A percentile compares a stretch with the other conserved stretches of the same genome.
These are phyloP conservation scores for Marasmarcha lunaedactyla DNA, from an alignment of 2,888 invertebrate species.

Conservation along the genomic window DNA sequence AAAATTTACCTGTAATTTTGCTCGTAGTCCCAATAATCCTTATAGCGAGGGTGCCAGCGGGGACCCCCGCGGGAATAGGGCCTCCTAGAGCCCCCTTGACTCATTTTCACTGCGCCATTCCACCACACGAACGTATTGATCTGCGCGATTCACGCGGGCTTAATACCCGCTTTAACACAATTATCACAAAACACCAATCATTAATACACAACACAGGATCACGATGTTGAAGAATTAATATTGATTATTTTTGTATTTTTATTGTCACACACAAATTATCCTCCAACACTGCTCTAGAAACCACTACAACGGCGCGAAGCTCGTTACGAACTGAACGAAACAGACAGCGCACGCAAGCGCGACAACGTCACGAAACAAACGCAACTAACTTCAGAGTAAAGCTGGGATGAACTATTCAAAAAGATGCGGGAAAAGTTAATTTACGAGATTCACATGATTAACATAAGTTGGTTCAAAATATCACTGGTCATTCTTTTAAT, in stretches of 20 bases:
- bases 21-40: constrained; percentile 66
- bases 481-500: too few relatives aligned
- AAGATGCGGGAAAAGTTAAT: constrained; percentile 39
- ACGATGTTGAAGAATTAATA: constrained; percentile 24
- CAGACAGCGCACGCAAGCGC: constrained; percentile 29
- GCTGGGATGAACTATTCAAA: constrained; percentile 31
- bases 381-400: constrained; percentile 29
- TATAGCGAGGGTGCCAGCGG: constrained; percentile 64
- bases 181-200: constrained; percentile 24
- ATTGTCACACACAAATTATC: constrained; percentile 25
- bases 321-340: constrained; percentile 33
- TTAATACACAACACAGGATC: constrained; percentile 33
- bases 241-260: constrained; percentile 20
- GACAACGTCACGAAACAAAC: constrained; percentile 27
- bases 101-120: constrained; percentile 54
- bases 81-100: constrained; percentile 58
- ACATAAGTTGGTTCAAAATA: too few relatives aligned
- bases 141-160: constrained; percentile 32
- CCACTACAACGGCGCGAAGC: constrained; percentile 43
- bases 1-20: constrained; percentile 51
- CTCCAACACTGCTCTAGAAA: constrained; percentile 30
- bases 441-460: constrained; percentile 13
- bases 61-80: constrained; percentile 62
- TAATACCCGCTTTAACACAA: constrained; percentile 16
- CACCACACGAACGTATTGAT: constrained; percentile 38